phyloP scores from a whole-genome alignment of 2,888 invertebrate species.

The Catocala nupta region DNA sequence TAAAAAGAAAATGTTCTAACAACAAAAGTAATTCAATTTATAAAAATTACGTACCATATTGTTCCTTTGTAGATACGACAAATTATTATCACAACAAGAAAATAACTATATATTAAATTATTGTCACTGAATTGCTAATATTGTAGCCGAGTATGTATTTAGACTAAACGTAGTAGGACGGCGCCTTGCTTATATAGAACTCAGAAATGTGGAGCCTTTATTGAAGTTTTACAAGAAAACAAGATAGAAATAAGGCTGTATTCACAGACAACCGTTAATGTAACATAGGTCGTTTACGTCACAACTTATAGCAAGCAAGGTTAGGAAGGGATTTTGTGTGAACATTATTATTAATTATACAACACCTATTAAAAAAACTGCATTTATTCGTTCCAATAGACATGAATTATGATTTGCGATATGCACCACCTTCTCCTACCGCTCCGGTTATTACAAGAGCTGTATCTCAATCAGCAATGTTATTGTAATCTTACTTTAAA shows the following conservation, averaged over 20 bases:
- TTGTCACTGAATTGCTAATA: constrained; percentile 6
- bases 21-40: background rate
- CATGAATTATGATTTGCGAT: no score
- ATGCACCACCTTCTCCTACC: no score
- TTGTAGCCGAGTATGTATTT: constrained; percentile 31
- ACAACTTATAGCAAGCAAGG: background rate
- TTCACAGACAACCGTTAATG: constrained; percentile 42
- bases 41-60: constrained; percentile 47
- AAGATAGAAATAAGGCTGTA: constrained; percentile 57
- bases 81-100: background rate
- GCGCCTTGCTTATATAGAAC: constrained; percentile 42
- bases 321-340: background rate
- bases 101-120: background rate
- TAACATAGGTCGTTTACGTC: background rate
- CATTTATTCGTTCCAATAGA: no score
- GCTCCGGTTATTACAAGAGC: no score
- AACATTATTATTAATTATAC: no score
- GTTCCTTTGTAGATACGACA: constrained; percentile 2
- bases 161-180: constrained; percentile 34
- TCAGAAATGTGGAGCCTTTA: constrained; percentile 38
- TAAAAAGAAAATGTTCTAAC: no score
- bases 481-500: no score
- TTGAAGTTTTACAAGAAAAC: constrained; percentile 59
- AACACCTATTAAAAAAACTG: no score
- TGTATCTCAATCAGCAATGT: no score